phyloP scores from a whole-genome alignment of 2,888 invertebrate species.

The Drymonia ruficornis region DNA sequence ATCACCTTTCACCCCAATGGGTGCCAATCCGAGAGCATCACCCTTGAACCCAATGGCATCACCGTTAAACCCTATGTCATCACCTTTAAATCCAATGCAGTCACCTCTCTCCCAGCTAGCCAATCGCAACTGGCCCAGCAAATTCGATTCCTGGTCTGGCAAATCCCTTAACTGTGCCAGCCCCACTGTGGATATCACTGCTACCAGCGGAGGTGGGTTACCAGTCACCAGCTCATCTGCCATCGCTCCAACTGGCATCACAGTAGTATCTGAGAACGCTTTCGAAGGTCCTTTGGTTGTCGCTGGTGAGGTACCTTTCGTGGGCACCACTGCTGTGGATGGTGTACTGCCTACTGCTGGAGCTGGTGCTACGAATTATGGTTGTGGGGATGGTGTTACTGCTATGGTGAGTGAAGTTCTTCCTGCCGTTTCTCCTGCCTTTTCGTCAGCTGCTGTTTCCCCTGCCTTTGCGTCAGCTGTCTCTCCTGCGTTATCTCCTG shows the following conservation, averaged over 20 bases:
- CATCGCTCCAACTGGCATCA: constrained; percentile 34
- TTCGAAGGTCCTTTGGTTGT: constrained; percentile 29
- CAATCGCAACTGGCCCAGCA: not conserved
- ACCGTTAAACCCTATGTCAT: not conserved
- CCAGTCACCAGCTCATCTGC: constrained; percentile 38
- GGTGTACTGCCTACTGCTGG: constrained; percentile 28
- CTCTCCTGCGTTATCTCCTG: not conserved
- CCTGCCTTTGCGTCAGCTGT: too few species aligned
- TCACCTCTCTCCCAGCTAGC: not conserved
- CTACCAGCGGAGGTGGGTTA: constrained; percentile 33
- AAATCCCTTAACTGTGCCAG: not conserved
- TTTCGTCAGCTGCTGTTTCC: constrained; percentile 12
- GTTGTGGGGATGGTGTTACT: constrained; percentile 38
- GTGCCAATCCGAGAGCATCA: not conserved
- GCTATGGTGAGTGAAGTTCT: constrained; percentile 30
- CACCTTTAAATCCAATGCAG: not conserved
- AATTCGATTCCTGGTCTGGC: not conserved
- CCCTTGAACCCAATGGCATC: not conserved
- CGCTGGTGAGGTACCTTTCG: constrained; percentile 34
- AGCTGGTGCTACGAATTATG: constrained; percentile 38
- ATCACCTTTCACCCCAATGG: not conserved
- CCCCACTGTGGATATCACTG: constrained; percentile 7
- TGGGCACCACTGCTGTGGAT: constrained; percentile 32
- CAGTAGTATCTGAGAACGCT: constrained; percentile 28
- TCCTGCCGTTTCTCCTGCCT: constrained; percentile 11